phyloP scores from a whole-genome alignment of 2,888 invertebrate genomes.

The Macrophya annulata region DNA sequence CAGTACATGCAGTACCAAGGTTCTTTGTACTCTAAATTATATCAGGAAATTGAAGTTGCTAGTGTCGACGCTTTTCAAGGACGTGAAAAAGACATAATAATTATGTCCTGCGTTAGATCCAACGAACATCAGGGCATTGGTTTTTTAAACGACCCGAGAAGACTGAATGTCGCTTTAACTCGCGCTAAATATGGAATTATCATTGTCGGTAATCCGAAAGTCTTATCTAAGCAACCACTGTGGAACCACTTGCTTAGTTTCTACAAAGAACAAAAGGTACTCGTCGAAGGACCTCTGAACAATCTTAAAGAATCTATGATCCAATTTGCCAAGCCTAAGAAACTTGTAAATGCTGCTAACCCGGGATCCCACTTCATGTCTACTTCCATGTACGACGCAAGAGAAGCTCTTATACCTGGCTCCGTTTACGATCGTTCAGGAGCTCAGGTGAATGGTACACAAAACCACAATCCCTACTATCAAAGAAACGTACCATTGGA shows the following conservation, averaged over 20 bases:
- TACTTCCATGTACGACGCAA: constrained; percentile 97
- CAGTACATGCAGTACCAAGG: constrained; percentile 99
- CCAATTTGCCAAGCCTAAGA: constrained; percentile 98
- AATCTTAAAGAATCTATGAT: constrained; percentile 98
- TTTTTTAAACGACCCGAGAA: constrained; percentile 98
- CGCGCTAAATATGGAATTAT: constrained; percentile 98
- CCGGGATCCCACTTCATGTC: constrained; percentile 99
- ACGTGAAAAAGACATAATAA: constrained; percentile 99
- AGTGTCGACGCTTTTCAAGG: constrained; percentile 99
- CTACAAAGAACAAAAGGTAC: constrained; percentile 97
- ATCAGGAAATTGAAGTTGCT: constrained; percentile 99
- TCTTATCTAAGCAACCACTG: constrained; percentile 97
- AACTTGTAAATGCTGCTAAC: constrained; percentile 95
- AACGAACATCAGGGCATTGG: constrained; percentile 99
- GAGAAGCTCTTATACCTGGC: constrained; percentile 96
- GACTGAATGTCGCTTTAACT: constrained; percentile 98
- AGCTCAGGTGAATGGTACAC: constrained; percentile 75
- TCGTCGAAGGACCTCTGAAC: constrained; percentile 98
- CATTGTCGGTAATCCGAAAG: constrained; percentile 99
- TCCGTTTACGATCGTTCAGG: constrained; percentile 93
- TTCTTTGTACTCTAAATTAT: constrained; percentile 96
- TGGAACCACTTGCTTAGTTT: constrained; percentile 99
- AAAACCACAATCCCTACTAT: constrained; percentile 77
- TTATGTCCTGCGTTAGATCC: constrained; percentile 99
- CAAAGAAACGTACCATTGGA: constrained; percentile 81